Percentiles rank a stretch among this genome's conserved stretches.
phyloP scores from a whole-genome alignment of 1,140 invertebrate genomes.

The Dufourea novaeangliae region DNA sequence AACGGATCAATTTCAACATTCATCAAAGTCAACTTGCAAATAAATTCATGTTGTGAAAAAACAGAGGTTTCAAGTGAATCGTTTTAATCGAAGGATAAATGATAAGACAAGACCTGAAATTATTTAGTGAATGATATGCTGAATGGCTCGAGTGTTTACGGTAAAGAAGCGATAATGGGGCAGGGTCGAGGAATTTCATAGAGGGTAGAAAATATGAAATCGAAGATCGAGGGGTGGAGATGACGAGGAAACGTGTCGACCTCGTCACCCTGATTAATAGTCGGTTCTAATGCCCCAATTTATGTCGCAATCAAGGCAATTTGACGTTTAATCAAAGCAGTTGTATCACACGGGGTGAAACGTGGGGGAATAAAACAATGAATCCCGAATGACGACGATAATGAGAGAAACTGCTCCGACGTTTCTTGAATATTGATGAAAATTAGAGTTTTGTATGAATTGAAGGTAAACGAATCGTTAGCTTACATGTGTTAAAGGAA shows the following conservation, averaged over 20 bases:
- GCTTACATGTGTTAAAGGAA: neutral
- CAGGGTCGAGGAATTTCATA: neutral
- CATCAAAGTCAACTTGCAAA: no score
- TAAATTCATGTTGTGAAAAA: no score
- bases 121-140: no score
- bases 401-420: neutral
- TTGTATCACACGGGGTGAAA: neutral
- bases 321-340: conserved; percentile 49
- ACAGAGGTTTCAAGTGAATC: no score
- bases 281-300: conserved; percentile 44
- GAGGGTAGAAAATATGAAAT: neutral
- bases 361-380: conserved; percentile 5
- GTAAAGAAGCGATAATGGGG: neutral
- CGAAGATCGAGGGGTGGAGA: neutral
- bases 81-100: no score
- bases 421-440: neutral
- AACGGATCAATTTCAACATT: no score
- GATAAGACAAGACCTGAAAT: no score
- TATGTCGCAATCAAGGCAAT: conserved; percentile 46
- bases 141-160: neutral
- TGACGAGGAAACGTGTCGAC: conserved; percentile 8
- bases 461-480: neutral
- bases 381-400: neutral
- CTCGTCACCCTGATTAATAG: conserved; percentile 31
- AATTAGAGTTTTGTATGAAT: neutral